Conservation (phyloP, 23 tunicate species). For the Trididemnum clinides region DNA sequence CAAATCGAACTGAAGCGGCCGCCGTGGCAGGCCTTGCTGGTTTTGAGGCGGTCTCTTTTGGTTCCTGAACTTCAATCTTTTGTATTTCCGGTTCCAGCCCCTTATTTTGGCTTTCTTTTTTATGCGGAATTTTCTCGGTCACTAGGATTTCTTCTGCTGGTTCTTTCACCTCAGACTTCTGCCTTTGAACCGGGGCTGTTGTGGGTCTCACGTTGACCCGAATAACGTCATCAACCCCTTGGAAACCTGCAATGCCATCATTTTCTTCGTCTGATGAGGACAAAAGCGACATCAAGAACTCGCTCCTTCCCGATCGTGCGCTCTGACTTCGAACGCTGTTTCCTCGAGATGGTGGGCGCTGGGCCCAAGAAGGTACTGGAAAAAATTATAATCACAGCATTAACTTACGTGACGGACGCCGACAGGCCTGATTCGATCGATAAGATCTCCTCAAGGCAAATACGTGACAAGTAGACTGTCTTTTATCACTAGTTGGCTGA, state of each 20-base stretch:
- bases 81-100: constrained; percentile 12
- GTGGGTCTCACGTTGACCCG: constrained; percentile 72
- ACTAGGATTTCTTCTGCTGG: background rate
- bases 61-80: background rate
- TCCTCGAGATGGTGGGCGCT: constrained; percentile 16
- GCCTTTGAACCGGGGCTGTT: constrained; percentile 65
- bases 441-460: no score
- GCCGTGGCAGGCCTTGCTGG: constrained; percentile 47
- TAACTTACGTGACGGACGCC: no score
- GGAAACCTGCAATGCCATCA: constrained; percentile 39
- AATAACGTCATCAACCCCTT: constrained; percentile 45
- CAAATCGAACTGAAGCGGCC: constrained; percentile 43
- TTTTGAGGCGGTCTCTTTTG: background rate
- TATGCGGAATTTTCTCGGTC: background rate
- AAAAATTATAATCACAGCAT: no score
- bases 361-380: background rate
- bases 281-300: background rate
- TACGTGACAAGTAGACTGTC: no score
- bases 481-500: no score
- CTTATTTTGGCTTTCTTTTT: background rate
- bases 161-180: background rate
- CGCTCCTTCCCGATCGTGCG: background rate
- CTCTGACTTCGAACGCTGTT: constrained; percentile 17
- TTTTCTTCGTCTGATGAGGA: constrained; percentile 9
- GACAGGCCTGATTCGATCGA: no score